Evolutionary conservation across 2,113 vertebrate genomes (phyloP), one percentile per base, ranked within the genome.

Genomic region (Bostrychus sinensis): DNA sequence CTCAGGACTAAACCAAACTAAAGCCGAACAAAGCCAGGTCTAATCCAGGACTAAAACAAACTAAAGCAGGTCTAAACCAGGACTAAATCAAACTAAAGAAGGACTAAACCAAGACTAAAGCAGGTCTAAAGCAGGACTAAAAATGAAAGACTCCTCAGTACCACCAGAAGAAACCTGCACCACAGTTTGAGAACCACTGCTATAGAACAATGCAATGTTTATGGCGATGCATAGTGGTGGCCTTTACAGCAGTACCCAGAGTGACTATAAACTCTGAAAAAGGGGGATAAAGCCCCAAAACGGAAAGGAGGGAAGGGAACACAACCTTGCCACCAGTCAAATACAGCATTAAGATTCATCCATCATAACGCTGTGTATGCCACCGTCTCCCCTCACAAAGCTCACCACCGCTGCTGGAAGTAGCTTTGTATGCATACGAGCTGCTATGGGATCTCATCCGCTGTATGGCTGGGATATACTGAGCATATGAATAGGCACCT

Each of bases 181-280:
- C 43, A 22, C 43, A 25, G 10, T 23, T 14, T 48, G 45, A 7
- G 25, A 48, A 25, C 5, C 17, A 19, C 22, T 25, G 22, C 25
- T 30, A 25, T 25, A 28, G 23, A 50, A 50, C 7, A 7, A n/a
- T 7, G 6, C 25, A 30, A 14, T 51, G 48, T 51, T 51, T 51
- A 17, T 30, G 48, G n/a, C 25, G 28, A 67, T 59, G 67, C 51
- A 70, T 23, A 26, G 1, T 17, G 30, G 32, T 26, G 74, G 72
- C 59, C 69, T 25, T 45, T 30, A 16, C 63, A 76, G 2, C 48
- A 66, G 50, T 59, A 34, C 41, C 32, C 1, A 12, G 28, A 34
- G 45, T 73, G 23, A 51, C 60, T 63, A 36, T 60, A 75, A 66
- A 79, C 58, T 72, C 28, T 62, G 17, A 3, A 7, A 66, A 81